phyloP scores from a whole-genome alignment of 2,113 vertebrate species.

The Cololabis saira region DNA sequence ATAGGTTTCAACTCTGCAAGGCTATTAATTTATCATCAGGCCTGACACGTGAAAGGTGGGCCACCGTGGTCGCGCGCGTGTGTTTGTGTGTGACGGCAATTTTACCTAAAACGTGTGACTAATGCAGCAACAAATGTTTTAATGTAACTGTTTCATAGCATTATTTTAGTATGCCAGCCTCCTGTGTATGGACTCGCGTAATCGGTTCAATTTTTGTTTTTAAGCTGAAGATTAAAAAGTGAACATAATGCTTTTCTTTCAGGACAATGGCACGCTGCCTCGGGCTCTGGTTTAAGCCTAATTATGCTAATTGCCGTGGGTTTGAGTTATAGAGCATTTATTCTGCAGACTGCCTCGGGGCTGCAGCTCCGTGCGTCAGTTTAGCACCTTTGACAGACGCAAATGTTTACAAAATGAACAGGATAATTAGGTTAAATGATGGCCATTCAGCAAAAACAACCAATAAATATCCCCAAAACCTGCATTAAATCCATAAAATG shows the following conservation, averaged over 20 bases:
- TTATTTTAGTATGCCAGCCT: conserved; percentile 17
- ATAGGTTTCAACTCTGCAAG: conserved; percentile 83
- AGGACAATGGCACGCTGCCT: conserved; percentile 54
- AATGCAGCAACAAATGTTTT: conserved; percentile 8
- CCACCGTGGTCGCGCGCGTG: conserved; percentile 23
- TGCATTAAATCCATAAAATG: neutral
- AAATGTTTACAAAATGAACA: neutral
- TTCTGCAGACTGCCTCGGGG: conserved; percentile 51
- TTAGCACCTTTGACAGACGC: conserved; percentile 9
- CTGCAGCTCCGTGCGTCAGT: conserved; percentile 11
- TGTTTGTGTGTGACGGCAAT: neutral
- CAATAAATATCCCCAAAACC: too few species aligned
- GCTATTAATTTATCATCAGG: conserved; percentile 84
- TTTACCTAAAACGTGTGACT: conserved; percentile 17
- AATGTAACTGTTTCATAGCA: neutral
- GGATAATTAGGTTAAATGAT: neutral
- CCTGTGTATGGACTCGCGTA: conserved; percentile 44
- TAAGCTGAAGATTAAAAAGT: conserved; percentile 41
- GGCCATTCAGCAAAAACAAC: neutral
- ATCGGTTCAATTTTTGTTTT: conserved; percentile 21
- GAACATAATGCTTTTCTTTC: conserved; percentile 45
- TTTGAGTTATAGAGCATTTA: conserved; percentile 64
- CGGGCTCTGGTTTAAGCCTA: conserved; percentile 72
- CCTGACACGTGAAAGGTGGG: conserved; percentile 68
- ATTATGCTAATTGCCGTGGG: conserved; percentile 77